A percentile compares a stretch with the other conserved stretches of the same genome.
Evolutionary conservation across 2,888 invertebrate species (phyloP).

Genomic region (Cybosia mesomella): DNA sequence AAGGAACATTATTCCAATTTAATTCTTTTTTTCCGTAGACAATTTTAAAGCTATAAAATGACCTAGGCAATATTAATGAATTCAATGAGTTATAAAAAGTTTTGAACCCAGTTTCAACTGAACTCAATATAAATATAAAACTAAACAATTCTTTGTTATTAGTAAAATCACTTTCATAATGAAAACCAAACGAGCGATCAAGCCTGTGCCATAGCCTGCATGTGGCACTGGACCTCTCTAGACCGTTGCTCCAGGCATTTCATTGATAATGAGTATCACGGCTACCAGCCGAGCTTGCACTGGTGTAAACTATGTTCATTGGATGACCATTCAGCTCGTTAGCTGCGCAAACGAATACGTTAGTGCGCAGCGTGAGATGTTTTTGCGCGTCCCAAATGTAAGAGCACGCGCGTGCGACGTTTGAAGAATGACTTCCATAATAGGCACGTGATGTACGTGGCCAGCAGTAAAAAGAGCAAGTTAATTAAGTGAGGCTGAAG

Average conservation of each 20-base stretch:
- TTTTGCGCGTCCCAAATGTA: constrained; percentile 40
- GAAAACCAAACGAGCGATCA: neutral
- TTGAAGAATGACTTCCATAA: constrained; percentile 28
- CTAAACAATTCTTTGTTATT: too few species aligned
- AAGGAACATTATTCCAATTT: too few species aligned
- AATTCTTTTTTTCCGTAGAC: too few species aligned
- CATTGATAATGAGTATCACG: neutral
- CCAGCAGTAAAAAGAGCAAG: constrained; percentile 20
- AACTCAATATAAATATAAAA: too few species aligned
- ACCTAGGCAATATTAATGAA: too few species aligned
- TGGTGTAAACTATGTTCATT: neutral
- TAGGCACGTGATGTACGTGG: constrained; percentile 45
- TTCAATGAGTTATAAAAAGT: too few species aligned
- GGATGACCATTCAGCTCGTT: constrained; percentile 28
- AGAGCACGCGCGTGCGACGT: constrained; percentile 26
- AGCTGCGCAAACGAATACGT: constrained; percentile 30
- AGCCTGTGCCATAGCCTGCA: neutral
- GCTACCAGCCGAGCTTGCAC: neutral
- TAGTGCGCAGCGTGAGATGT: constrained; percentile 36
- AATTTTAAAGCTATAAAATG: too few species aligned
- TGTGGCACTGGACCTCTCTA: neutral
- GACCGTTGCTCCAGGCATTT: neutral
- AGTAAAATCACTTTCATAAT: neutral
- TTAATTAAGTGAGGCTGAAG: constrained; percentile 18
- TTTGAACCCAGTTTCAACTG: too few species aligned